phyloP scores from a whole-genome alignment of 1,140 invertebrate species.

The Heliconius melpomene region DNA sequence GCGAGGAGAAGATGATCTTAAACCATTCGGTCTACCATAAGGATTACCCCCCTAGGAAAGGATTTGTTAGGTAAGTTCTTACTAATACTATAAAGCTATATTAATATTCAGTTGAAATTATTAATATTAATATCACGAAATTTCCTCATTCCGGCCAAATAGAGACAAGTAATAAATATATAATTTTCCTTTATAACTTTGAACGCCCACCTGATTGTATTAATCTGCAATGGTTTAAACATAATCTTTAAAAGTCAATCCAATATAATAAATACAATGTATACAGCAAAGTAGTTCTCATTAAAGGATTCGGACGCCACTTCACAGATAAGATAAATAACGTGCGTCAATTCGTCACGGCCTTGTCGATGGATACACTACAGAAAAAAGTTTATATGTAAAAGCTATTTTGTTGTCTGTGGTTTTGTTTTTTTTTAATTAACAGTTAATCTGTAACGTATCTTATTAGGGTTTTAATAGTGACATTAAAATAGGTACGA shows the following conservation, averaged over 20 bases:
- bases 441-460: neutral
- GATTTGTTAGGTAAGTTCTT: slow-evolving; percentile 85
- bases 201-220: neutral
- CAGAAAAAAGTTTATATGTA: slow-evolving; percentile 10
- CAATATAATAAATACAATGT: neutral
- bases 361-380: slow-evolving; percentile 24
- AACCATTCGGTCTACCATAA: slow-evolving; percentile 95
- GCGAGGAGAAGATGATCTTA: slow-evolving; percentile 91
- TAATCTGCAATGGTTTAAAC: neutral
- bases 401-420: slow-evolving; percentile 7
- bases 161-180: too few relatives aligned
- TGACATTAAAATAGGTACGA: too few relatives aligned
- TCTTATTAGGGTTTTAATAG: too few relatives aligned
- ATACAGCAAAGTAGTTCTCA: slow-evolving; percentile 22
- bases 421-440: neutral
- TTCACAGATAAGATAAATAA: slow-evolving; percentile 48
- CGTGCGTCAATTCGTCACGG: slow-evolving; percentile 56
- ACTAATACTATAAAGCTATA: too few relatives aligned
- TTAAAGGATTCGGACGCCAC: slow-evolving; percentile 40
- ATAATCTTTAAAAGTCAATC: slow-evolving; percentile 11
- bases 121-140: too few relatives aligned
- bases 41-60: slow-evolving; percentile 90
- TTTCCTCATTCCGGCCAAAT: too few relatives aligned
- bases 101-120: too few relatives aligned
- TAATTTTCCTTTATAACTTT: neutral